These are phyloP conservation scores for Puma concolor DNA, from an alignment of 2,113 vertebrate genomes.

Conservation along the genomic window DNA sequence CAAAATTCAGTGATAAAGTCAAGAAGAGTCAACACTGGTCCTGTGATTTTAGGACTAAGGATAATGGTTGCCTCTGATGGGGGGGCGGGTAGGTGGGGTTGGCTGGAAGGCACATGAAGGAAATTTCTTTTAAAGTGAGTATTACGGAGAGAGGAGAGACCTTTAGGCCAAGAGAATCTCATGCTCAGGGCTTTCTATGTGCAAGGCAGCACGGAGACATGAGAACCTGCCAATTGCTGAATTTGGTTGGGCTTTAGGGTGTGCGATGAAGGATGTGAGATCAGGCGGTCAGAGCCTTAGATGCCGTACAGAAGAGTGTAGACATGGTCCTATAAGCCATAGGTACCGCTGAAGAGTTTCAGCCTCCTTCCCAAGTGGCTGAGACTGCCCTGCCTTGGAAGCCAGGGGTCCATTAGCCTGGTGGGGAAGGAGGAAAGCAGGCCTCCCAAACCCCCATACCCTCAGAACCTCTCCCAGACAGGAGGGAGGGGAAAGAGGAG, in stretches of 20 bases:
- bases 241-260: background rate
- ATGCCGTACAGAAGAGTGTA: background rate
- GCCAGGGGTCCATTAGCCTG: too few relatives aligned
- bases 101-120: background rate
- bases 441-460: background rate
- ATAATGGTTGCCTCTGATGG: background rate
- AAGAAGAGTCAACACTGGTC: background rate
- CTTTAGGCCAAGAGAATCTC: background rate
- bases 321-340: background rate
- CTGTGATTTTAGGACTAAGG: background rate
- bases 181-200: background rate
- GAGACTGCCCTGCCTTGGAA: background rate
- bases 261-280: background rate
- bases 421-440: background rate
- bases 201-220: accelerated
- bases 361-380: background rate
- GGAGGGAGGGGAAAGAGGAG: background rate
- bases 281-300: background rate
- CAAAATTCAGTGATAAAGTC: background rate
- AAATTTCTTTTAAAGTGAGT: background rate
- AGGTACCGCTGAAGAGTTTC: background rate
- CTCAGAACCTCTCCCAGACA: background rate
- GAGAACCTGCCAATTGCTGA: background rate
- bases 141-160: background rate
- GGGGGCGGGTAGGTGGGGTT: too few relatives aligned